These are phyloP conservation scores for Probaryconus sp. DNA, from an alignment of 1,140 invertebrate species.

Conservation along the genomic window DNA sequence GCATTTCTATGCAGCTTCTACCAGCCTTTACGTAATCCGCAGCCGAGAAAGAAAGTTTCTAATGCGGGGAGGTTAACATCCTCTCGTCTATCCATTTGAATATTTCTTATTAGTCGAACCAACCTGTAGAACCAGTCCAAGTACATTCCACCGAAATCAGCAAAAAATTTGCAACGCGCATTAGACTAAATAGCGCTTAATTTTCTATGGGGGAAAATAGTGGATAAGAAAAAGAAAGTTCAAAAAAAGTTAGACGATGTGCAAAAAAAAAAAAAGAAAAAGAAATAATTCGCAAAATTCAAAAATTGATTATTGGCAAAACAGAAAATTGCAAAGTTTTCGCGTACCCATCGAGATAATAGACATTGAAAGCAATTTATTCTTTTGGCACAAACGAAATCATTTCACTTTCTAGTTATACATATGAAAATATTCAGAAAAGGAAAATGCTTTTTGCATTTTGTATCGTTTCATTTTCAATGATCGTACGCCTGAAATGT, in stretches of 20 bases:
- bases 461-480: too few relatives aligned
- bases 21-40: constrained; percentile 61
- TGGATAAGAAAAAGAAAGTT: too few relatives aligned
- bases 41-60: constrained; percentile 69
- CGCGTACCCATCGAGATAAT: constrained; percentile 30
- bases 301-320: too few relatives aligned
- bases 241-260: too few relatives aligned
- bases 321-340: constrained; percentile 35
- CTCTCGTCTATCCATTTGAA: constrained; percentile 70
- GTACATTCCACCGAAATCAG: constrained; percentile 49
- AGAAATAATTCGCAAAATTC: too few relatives aligned
- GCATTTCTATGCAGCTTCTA: constrained; percentile 61
- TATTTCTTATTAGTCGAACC: constrained; percentile 59
- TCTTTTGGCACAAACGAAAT: constrained; percentile 46
- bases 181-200: too few relatives aligned
- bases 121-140: constrained; percentile 56
- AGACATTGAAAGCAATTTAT: constrained; percentile 56
- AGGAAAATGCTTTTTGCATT: constrained; percentile 16
- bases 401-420: constrained; percentile 50
- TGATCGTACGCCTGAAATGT: too few relatives aligned
- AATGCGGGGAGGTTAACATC: constrained; percentile 67
- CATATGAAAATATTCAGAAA: constrained; percentile 27
- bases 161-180: constrained; percentile 27
- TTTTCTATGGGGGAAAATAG: too few relatives aligned
- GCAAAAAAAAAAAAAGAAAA: too few relatives aligned